These are phyloP conservation scores for Argyrosomus japonicus DNA, from an alignment of 2,113 vertebrate species.

Conservation along the genomic window DNA sequence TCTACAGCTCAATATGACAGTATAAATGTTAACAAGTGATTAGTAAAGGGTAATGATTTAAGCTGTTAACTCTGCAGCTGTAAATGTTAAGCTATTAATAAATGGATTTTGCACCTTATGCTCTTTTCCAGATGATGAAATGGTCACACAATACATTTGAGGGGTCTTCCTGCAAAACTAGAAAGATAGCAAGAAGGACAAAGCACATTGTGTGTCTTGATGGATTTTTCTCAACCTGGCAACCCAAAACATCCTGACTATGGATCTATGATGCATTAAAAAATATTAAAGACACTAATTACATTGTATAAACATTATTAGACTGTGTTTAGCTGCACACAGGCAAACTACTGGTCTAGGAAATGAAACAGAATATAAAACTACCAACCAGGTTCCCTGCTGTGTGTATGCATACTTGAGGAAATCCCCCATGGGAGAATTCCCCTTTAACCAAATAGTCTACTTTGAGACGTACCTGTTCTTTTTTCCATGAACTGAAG, in stretches of 20 bases:
- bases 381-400: background rate
- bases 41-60: background rate
- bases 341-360: background rate
- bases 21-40: background rate
- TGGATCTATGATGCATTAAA: background rate
- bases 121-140: background rate
- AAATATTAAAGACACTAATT: background rate
- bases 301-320: background rate
- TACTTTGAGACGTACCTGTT: background rate
- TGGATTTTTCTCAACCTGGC: conserved; percentile 8
- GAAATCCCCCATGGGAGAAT: background rate
- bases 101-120: background rate
- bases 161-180: background rate
- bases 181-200: background rate
- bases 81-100: conserved; percentile 14
- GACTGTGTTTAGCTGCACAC: background rate
- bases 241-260: background rate
- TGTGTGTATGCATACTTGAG: background rate
- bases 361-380: background rate
- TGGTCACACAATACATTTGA: background rate
- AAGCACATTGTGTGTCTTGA: background rate
- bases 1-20: background rate
- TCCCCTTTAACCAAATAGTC: background rate
- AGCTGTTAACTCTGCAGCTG: background rate
- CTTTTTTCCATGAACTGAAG: background rate